Percentiles rank a stretch among this genome's conserved stretches.
Evolutionary conservation across 2,113 vertebrate genomes (phyloP).

Genomic region (Hylia prasina): DNA sequence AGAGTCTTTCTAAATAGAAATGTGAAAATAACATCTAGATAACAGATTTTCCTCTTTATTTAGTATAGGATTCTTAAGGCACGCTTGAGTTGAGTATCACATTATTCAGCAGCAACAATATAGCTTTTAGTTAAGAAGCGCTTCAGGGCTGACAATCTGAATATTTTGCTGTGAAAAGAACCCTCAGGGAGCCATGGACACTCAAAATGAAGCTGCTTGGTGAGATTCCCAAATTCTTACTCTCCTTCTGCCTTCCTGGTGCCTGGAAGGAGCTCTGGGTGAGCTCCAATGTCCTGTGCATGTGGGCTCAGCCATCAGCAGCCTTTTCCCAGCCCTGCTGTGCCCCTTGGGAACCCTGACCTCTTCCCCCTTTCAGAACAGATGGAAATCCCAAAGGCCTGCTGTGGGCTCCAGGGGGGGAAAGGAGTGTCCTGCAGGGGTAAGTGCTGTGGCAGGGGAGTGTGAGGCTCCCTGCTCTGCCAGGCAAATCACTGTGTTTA

Average conservation of each 20-base stretch:
- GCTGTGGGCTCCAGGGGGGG: not conserved
- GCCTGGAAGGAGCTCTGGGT: not conserved
- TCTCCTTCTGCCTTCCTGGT: not conserved
- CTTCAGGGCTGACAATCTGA: not conserved
- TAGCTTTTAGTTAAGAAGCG: not conserved
- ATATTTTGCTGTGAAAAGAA: not conserved
- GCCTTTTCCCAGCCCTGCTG: accelerated
- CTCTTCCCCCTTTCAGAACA: accelerated
- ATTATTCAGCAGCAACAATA: not conserved
- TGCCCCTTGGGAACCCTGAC: accelerated
- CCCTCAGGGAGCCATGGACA: not conserved
- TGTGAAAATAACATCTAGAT: not conserved
- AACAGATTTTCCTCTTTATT: not conserved
- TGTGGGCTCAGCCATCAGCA: not conserved
- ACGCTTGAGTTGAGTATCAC: not conserved
- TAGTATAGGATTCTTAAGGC: not conserved
- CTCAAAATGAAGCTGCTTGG: not conserved
- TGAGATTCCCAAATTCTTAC: not conserved
- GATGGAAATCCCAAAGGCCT: not conserved
- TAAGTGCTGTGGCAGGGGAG: not conserved
- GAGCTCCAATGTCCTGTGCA: accelerated
- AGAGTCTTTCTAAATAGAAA: not conserved
- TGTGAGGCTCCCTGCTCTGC: not conserved
- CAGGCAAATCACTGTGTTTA: not conserved
- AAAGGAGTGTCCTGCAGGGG: accelerated